Percentiles rank a stretch among this genome's conserved stretches.
Conservation (phyloP, 2,797 vertebrate genomes). For the Melanotaenia pygmaea region DNA sequence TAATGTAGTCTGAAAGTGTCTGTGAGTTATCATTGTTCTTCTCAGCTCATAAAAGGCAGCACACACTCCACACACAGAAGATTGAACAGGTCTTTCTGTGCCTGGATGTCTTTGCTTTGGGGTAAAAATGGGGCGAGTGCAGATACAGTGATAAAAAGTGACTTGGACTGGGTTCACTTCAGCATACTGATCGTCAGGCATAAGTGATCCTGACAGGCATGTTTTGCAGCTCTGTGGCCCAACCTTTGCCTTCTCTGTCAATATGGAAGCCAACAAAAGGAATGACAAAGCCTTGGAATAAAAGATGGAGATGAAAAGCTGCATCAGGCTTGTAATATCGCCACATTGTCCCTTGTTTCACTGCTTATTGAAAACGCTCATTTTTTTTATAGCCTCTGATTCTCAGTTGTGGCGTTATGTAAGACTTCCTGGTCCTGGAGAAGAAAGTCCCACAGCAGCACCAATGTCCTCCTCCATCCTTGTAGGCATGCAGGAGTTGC, state of each 20-base stretch:
- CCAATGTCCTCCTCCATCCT: slow-evolving; percentile 6
- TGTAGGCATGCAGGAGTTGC: background rate
- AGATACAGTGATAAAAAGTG: slow-evolving; percentile 54
- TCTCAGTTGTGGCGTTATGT: slow-evolving; percentile 52
- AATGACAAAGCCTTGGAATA: slow-evolving; percentile 6
- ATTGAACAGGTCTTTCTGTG: slow-evolving; percentile 24
- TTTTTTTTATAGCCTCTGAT: slow-evolving; percentile 47
- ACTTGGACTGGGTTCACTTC: slow-evolving; percentile 50
- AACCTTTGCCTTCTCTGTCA: slow-evolving; percentile 14
- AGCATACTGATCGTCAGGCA: slow-evolving; percentile 32
- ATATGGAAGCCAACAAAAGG: slow-evolving; percentile 23
- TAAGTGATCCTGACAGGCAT: slow-evolving; percentile 61
- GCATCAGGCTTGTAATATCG: slow-evolving; percentile 17
- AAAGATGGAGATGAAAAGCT: slow-evolving; percentile 17
- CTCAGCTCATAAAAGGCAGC: background rate
- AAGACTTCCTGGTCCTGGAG: slow-evolving; percentile 23
- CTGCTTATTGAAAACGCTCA: background rate
- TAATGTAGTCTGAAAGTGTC: background rate
- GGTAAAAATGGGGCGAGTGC: slow-evolving; percentile 34
- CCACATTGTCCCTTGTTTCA: slow-evolving; percentile 4
- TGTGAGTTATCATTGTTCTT: background rate
- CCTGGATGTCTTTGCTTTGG: slow-evolving; percentile 23
- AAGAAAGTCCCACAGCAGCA: slow-evolving; percentile 31
- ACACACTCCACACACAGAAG: background rate
- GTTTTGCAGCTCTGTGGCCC: slow-evolving; percentile 42